These are phyloP conservation scores for Erinaceus europaeus DNA, from an alignment of 2,113 vertebrate genomes.

Conservation along the genomic window DNA sequence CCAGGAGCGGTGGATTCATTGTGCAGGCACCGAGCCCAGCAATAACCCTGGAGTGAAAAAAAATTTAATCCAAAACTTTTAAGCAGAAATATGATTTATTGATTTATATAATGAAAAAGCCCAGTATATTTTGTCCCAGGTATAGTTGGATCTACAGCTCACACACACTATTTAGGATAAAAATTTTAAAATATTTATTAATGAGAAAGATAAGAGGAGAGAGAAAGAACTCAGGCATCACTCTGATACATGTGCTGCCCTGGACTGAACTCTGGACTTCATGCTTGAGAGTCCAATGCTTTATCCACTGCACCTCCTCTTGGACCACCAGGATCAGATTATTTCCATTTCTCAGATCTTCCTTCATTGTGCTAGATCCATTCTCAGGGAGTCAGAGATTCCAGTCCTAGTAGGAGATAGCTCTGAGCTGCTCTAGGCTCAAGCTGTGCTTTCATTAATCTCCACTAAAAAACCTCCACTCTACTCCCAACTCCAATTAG, in stretches of 20 bases:
- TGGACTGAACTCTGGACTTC: too few species aligned
- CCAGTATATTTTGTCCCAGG: not conserved
- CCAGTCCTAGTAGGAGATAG: not conserved
- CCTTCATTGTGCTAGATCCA: not conserved
- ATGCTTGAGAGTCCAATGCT: too few species aligned
- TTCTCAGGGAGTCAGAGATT: not conserved
- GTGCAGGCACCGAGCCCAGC: too few species aligned
- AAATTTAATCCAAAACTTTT: not conserved
- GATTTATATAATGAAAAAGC: not conserved
- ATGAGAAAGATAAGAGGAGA: too few species aligned
- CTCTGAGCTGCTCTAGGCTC: not conserved
- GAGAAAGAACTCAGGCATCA: too few species aligned
- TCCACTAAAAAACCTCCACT: not conserved
- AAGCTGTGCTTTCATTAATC: not conserved
- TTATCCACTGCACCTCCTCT: too few species aligned
- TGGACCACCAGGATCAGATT: too few species aligned
- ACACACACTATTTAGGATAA: not conserved
- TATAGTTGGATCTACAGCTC: not conserved
- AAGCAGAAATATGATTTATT: constrained; percentile 30
- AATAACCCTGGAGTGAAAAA: too few species aligned
- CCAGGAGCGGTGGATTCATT: too few species aligned
- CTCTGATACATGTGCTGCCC: too few species aligned
- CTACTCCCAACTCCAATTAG: not conserved
- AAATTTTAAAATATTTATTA: too few species aligned
- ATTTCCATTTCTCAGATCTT: not conserved